These are phyloP conservation scores for Tachyglossus aculeatus DNA, from an alignment of 2,797 vertebrate species.

Conservation along the genomic window DNA sequence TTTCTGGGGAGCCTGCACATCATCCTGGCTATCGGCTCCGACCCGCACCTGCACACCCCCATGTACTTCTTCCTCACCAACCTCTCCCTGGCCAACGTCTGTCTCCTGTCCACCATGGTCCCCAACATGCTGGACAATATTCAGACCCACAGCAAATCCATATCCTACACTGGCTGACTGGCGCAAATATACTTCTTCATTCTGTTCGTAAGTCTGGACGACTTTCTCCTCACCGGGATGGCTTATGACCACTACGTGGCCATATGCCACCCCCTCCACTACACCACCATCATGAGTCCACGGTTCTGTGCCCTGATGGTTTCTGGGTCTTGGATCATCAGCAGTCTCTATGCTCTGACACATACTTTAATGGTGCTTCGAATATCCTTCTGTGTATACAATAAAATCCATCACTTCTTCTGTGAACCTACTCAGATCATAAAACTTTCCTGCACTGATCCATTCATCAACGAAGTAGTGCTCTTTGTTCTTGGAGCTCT, in stretches of 20 bases:
- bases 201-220: constrained; percentile 23
- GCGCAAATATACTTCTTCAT: constrained; percentile 54
- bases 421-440: constrained; percentile 61
- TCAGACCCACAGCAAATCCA: constrained; percentile 22
- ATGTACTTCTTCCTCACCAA: constrained; percentile 57
- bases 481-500: background rate
- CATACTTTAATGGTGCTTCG: constrained; percentile 33
- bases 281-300: constrained; percentile 23
- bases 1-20: constrained; percentile 33
- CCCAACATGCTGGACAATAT: constrained; percentile 46
- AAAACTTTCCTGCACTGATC: constrained; percentile 62
- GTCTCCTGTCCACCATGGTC: constrained; percentile 32
- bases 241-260: constrained; percentile 43
- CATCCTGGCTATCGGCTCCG: constrained; percentile 28
- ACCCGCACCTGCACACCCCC: constrained; percentile 32
- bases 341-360: constrained; percentile 42
- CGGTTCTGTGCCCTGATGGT: constrained; percentile 1
- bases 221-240: constrained; percentile 42
- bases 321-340: constrained; percentile 38
- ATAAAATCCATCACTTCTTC: constrained; percentile 57
- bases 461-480: constrained; percentile 31
- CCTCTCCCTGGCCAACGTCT: constrained; percentile 48
- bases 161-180: constrained; percentile 28
- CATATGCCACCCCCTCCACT: constrained; percentile 41
- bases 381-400: constrained; percentile 58